A percentile compares a stretch with the other conserved stretches of the same genome.
Conservation (phyloP, 35 echinoderm and acorn worm genomes). For the Lytechinus variegatus region DNA sequence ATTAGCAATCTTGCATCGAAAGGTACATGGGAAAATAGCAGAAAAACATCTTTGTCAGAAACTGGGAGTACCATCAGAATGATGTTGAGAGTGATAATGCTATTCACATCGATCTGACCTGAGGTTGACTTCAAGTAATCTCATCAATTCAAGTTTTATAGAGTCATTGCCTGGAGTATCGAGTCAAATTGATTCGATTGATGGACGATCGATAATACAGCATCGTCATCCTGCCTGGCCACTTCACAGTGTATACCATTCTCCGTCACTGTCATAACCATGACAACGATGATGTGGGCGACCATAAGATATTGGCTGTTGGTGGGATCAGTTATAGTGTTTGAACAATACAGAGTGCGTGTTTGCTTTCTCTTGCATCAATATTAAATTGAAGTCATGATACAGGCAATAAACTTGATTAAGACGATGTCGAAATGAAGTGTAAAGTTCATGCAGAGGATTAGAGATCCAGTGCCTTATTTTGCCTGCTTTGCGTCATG, state of each 20-base stretch:
- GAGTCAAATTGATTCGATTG: background rate
- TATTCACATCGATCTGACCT: too few relatives aligned
- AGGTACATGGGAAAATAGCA: too few relatives aligned
- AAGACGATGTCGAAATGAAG: background rate
- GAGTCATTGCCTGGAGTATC: background rate
- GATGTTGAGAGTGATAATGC: too few relatives aligned
- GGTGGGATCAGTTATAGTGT: background rate
- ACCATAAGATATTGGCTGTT: too few relatives aligned
- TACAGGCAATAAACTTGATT: background rate
- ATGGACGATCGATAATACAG: background rate
- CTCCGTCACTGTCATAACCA: background rate
- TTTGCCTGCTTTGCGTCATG: background rate
- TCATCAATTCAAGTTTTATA: background rate
- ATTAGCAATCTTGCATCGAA: too few relatives aligned
- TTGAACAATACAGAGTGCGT: background rate
- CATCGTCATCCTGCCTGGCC: background rate
- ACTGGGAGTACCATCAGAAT: too few relatives aligned
- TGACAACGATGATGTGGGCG: background rate
- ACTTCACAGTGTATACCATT: background rate
- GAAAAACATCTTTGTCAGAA: too few relatives aligned
- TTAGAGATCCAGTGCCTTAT: background rate
- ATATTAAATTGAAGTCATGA: background rate
- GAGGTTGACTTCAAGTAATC: background rate
- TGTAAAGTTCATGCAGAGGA: background rate
- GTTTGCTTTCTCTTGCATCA: background rate